Conservation (phyloP, 1,140 invertebrate genomes). For the Sipha flava region DNA sequence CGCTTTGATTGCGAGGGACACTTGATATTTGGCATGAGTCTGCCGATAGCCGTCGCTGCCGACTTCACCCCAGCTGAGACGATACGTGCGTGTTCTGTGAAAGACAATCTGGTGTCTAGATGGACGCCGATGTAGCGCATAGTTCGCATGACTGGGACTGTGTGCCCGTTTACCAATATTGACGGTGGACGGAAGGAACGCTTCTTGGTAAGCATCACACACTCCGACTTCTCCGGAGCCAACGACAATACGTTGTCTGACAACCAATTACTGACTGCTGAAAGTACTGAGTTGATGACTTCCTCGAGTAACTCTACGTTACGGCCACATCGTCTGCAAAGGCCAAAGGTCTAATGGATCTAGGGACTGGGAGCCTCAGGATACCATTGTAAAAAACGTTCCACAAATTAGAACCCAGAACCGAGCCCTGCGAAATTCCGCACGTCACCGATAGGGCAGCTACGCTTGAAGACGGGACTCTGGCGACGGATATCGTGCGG, state of each 20-base stretch:
- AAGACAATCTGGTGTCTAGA: background rate
- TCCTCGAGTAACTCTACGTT: no score
- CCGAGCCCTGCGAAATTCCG: background rate
- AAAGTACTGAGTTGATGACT: no score
- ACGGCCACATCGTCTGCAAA: background rate
- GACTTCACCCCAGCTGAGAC: no score
- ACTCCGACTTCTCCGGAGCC: background rate
- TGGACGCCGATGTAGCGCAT: background rate
- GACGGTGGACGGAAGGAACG: background rate
- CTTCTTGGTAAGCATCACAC: background rate
- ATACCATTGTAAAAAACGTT: background rate
- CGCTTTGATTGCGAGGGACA: conserved; percentile 43
- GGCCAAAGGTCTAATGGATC: background rate
- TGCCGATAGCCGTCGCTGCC: conserved; percentile 39
- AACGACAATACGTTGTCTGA: background rate
- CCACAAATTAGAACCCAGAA: background rate
- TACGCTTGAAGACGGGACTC: no score
- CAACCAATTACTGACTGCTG: no score
- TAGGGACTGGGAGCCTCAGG: background rate
- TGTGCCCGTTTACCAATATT: background rate
- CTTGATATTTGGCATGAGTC: conserved; percentile 39
- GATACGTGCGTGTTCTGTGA: background rate
- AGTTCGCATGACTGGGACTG: background rate
- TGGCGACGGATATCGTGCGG: no score
- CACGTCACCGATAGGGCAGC: no score